A percentile compares a stretch with the other conserved stretches of the same genome.
phyloP scores from a whole-genome alignment of 2,113 vertebrate species.

The Acrocephalus kingi region DNA sequence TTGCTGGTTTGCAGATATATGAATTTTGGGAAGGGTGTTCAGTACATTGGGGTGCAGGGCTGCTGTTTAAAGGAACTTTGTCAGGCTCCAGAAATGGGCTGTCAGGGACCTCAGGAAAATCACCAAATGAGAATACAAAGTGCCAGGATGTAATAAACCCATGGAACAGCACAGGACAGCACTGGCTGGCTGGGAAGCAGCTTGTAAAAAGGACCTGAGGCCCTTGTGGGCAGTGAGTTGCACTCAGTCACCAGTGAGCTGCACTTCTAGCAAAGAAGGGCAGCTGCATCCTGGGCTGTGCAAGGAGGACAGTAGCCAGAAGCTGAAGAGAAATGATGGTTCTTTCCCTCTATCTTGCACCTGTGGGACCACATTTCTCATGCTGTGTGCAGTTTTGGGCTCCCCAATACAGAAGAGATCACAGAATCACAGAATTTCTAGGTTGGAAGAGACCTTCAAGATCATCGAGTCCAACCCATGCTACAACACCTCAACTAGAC shows the following conservation, averaged over 20 bases:
- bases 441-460: too few relatives aligned
- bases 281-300: neutral
- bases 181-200: neutral
- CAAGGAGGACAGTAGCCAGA: neutral
- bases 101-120: neutral
- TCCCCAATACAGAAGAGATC: neutral
- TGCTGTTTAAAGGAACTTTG: neutral
- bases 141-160: neutral
- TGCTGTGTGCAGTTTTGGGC: neutral
- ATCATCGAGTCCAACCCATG: too few relatives aligned
- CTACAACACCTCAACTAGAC: too few relatives aligned
- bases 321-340: neutral
- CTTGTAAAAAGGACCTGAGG: accelerated
- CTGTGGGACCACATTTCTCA: neutral
- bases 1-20: neutral
- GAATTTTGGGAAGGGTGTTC: neutral
- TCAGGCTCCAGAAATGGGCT: neutral
- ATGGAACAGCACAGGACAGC: neutral
- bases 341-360: neutral
- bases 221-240: neutral
- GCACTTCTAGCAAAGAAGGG: neutral
- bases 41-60: neutral
- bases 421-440: too few relatives aligned
- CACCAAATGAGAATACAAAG: neutral
- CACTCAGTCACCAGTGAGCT: neutral